These are phyloP conservation scores for Saccopteryx bilineata DNA, from an alignment of 2,113 vertebrate species.

Conservation along the genomic window DNA sequence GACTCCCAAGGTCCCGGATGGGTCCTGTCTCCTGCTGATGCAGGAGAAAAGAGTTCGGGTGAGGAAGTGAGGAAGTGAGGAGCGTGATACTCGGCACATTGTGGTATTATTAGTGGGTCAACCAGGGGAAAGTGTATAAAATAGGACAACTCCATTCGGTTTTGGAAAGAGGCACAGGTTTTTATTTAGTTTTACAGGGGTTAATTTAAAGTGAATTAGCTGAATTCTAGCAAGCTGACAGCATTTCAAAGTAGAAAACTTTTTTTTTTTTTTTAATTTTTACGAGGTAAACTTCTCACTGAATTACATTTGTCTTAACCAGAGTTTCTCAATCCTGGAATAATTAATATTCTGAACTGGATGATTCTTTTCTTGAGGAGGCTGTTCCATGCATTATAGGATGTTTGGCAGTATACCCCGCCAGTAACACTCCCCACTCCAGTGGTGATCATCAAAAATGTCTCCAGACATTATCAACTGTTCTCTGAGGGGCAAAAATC, in stretches of 20 bases:
- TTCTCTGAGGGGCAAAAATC: background rate
- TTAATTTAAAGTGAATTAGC: conserved; percentile 16
- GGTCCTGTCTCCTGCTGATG: background rate
- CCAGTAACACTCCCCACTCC: background rate
- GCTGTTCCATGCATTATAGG: background rate
- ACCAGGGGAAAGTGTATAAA: background rate
- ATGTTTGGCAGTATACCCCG: background rate
- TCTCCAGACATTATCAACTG: background rate
- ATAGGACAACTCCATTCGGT: background rate
- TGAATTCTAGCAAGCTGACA: background rate
- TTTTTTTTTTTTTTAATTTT: background rate
- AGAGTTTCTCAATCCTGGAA: background rate
- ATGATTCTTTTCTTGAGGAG: background rate
- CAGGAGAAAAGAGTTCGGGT: background rate
- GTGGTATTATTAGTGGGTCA: background rate
- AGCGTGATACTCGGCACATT: background rate
- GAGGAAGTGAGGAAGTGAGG: background rate
- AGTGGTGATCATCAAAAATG: background rate
- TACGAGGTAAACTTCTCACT: background rate
- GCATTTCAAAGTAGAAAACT: background rate
- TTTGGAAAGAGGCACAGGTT: background rate
- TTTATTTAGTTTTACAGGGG: background rate
- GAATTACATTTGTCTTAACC: conserved; percentile 2
- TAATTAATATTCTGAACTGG: background rate
- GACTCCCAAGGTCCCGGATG: background rate